Conservation (phyloP, 1,140 invertebrate genomes). For the Calycopis cecrops region DNA sequence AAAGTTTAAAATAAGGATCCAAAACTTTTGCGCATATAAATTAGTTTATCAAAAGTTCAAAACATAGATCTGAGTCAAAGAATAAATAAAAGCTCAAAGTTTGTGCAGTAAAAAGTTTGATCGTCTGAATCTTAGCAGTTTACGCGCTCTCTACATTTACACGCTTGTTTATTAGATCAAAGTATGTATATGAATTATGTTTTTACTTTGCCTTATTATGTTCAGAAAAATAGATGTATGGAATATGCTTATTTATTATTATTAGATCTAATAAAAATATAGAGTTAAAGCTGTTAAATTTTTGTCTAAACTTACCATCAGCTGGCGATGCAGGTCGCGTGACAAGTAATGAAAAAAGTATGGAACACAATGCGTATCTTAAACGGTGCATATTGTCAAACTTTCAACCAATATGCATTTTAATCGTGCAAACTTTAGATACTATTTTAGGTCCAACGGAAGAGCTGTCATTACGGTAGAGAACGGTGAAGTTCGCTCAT, state of each 20-base stretch:
- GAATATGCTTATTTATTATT: too few relatives aligned
- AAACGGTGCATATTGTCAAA: slow-evolving; percentile 38
- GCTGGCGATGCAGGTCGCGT: slow-evolving; percentile 40
- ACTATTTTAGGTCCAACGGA: slow-evolving; percentile 41
- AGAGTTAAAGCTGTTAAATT: too few relatives aligned
- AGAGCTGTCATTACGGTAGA: slow-evolving; percentile 46
- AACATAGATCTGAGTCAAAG: slow-evolving; percentile 12
- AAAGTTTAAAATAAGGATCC: too few relatives aligned
- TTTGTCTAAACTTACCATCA: slow-evolving; percentile 47
- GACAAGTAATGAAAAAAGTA: slow-evolving; percentile 42
- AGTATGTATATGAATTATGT: too few relatives aligned
- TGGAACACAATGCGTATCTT: slow-evolving; percentile 32
- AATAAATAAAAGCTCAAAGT: slow-evolving; percentile 22
- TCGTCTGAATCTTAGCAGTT: slow-evolving; percentile 2
- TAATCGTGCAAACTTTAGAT: slow-evolving; percentile 46
- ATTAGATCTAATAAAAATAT: too few relatives aligned
- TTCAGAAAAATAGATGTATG: too few relatives aligned
- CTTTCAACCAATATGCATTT: slow-evolving; percentile 52
- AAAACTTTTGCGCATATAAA: slow-evolving; percentile 1
- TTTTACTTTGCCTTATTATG: too few relatives aligned
- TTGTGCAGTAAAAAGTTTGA: slow-evolving; percentile 18
- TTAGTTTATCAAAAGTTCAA: slow-evolving; percentile 22
- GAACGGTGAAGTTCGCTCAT: slow-evolving; percentile 48
- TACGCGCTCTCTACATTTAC: slow-evolving; percentile 1
- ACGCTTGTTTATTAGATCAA: background rate